Evolutionary conservation across 2,888 invertebrate species (phyloP).

Genomic region (Torymus auratus): DNA sequence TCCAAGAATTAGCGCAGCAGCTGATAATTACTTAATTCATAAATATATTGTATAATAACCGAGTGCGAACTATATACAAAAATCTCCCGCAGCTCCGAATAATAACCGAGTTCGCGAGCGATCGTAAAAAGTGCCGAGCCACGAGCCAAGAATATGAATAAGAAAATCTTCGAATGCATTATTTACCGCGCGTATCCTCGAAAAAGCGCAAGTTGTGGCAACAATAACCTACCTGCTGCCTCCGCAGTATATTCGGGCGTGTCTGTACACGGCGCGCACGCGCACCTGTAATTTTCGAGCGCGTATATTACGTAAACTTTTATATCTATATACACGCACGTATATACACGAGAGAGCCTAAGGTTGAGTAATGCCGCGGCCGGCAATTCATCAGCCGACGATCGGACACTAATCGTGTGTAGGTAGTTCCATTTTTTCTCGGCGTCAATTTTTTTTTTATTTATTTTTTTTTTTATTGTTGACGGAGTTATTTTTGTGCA

Average conservation of each 20-base stretch:
- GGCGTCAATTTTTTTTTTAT: too few relatives aligned
- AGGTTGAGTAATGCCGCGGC: constrained; percentile 28
- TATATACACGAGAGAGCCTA: constrained; percentile 3
- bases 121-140: background rate
- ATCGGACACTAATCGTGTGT: too few relatives aligned
- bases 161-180: constrained; percentile 28
- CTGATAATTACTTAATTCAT: too few relatives aligned
- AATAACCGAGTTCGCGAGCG: background rate
- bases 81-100: too few relatives aligned
- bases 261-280: constrained; percentile 1
- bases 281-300: constrained; percentile 51
- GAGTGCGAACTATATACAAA: too few relatives aligned
- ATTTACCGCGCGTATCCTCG: constrained; percentile 34
- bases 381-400: constrained; percentile 34
- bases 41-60: too few relatives aligned
- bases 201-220: constrained; percentile 54
- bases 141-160: constrained; percentile 13
- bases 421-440: too few relatives aligned
- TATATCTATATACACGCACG: background rate
- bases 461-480: too few relatives aligned
- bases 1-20: too few relatives aligned
- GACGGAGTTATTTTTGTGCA: too few relatives aligned
- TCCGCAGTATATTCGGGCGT: constrained; percentile 51
- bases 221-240: constrained; percentile 36
- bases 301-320: constrained; percentile 43